These are phyloP conservation scores for Polyploca ridens DNA, from an alignment of 2,888 invertebrate species.

Conservation along the genomic window DNA sequence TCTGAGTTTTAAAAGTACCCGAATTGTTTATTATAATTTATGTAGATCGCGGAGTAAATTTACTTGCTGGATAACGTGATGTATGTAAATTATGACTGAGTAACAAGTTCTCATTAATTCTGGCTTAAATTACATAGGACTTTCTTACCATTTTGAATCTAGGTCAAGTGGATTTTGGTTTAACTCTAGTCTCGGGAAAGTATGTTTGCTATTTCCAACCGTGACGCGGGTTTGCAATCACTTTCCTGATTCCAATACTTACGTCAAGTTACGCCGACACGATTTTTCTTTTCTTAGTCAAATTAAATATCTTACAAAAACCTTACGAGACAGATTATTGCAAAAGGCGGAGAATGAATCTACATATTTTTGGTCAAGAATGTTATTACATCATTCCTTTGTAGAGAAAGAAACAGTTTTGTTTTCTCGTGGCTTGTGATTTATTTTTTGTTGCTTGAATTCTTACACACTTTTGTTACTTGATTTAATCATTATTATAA, in stretches of 20 bases:
- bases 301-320: slow-evolving; percentile 2
- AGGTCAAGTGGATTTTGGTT: background rate
- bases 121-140: background rate
- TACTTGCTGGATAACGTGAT: background rate
- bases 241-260: background rate
- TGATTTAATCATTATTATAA: too few relatives aligned
- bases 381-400: background rate
- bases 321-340: background rate
- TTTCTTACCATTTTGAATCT: background rate
- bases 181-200: background rate
- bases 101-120: slow-evolving; percentile 7
- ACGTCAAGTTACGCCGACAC: background rate
- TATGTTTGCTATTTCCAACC: background rate
- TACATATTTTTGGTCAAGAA: background rate
- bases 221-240: background rate
- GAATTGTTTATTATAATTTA: slow-evolving; percentile 13
- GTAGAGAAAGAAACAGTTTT: background rate
- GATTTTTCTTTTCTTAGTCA: background rate
- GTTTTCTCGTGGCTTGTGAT: background rate
- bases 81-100: slow-evolving; percentile 10
- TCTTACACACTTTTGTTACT: too few relatives aligned
- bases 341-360: background rate
- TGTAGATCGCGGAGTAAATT: slow-evolving; percentile 11
- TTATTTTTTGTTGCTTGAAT: background rate
- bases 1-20: background rate